Percentiles rank a stretch among this genome's conserved stretches.
These are phyloP conservation scores for Phataginus tetradactyla DNA, from an alignment of 2,797 vertebrate species.

Conservation along the genomic window DNA sequence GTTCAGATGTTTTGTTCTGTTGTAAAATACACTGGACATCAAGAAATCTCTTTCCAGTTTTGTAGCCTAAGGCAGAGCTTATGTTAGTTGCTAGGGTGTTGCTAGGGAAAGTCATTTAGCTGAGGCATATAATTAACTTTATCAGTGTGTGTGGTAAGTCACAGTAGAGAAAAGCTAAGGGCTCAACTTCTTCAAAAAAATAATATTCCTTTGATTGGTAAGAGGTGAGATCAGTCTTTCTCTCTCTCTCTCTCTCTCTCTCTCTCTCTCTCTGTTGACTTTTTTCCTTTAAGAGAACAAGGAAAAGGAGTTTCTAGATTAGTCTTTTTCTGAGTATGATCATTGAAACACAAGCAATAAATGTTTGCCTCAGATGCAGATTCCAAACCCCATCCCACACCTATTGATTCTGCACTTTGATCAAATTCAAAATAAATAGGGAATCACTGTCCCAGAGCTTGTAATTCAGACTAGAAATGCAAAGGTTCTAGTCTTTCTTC, in stretches of 20 bases:
- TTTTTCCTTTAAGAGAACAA: neutral
- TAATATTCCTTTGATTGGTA: conserved; percentile 53
- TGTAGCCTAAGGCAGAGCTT: conserved; percentile 74
- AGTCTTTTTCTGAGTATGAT: neutral
- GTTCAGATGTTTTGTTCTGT: conserved; percentile 72
- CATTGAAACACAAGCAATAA: conserved; percentile 29
- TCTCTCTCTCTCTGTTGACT: no score
- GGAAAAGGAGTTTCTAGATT: conserved; percentile 14
- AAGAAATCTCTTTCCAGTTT: conserved; percentile 74
- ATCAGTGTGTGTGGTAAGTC: conserved; percentile 71
- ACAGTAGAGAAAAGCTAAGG: conserved; percentile 52
- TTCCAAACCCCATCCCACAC: neutral
- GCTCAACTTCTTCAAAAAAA: conserved; percentile 1
- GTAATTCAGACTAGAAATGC: neutral
- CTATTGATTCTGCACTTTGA: neutral
- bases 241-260: neutral
- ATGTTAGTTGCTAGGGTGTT: conserved; percentile 78
- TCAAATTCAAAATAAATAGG: conserved; percentile 32
- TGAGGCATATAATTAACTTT: conserved; percentile 78
- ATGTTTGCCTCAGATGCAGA: conserved; percentile 31
- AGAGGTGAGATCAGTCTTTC: conserved; percentile 21
- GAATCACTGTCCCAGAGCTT: neutral
- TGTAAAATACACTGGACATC: conserved; percentile 74
- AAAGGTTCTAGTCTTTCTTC: neutral
- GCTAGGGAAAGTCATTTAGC: conserved; percentile 79